Evolutionary conservation across 2,888 invertebrate species (phyloP), one percentile per base, ranked within the genome.

Genomic region (Arctia plantaginis): DNA sequence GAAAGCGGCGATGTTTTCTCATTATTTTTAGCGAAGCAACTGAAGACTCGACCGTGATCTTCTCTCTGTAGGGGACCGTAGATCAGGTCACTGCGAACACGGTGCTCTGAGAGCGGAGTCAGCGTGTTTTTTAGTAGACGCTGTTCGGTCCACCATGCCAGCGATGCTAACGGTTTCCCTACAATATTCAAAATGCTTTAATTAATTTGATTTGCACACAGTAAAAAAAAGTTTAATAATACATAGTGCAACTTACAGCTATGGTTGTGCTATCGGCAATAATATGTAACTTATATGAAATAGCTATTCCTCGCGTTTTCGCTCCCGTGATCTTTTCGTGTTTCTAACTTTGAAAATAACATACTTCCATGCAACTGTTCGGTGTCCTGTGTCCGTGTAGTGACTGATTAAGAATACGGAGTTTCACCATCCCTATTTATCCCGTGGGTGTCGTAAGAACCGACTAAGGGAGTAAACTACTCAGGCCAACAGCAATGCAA

Each of bases 1-100:
- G 96, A 96, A 81, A 97, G 96, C 73, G 97, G 97, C 73, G 95
- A 90, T 66, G 97, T 97, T 86, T 96, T 94, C 85, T 97, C 96
- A 91, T 97, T 97, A 93, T 98, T 98, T 82, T 96, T 94, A 66
- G 97, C 97, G 86, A 96, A 96, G 89, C 98, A 98, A 1, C 96
- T 96, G 93, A 97, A 95, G 84, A 97, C 94, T 80, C 95, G 92
- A 87, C 97, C 96, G 75, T 97, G 96, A 92, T 97, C 97, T 82
- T 96, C 96, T 59, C 97, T 94, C 81, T 96, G 95, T 73, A 98
- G 93, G 67, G 96, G 96, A 44, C 96, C 96, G 87, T 97, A 94
- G 74, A 95, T 94, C 64, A 97, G 92, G 80, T 97, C 96, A 88
- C 97, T 97, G 84, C 96, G 96, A 79, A 97, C 96, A 78, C 97